These are phyloP conservation scores for Rhagonycha lutea DNA, from an alignment of 2,888 invertebrate genomes.

Conservation along the genomic window DNA sequence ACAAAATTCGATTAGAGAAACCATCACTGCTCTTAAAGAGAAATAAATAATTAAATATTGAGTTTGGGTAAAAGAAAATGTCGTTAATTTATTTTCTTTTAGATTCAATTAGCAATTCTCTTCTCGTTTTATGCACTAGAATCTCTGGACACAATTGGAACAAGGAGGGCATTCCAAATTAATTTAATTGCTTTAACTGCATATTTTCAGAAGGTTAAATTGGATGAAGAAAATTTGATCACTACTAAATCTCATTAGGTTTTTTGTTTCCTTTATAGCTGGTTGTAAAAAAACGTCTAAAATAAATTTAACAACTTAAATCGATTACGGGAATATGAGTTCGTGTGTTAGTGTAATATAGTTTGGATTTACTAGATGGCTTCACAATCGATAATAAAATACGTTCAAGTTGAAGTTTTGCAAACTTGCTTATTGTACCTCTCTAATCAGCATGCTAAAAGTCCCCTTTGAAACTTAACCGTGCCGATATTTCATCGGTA, in stretches of 20 bases:
- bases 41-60: slow-evolving; percentile 36
- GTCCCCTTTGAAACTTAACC: neutral
- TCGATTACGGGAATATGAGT: neutral
- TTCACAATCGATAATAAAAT: neutral
- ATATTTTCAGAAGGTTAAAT: neutral
- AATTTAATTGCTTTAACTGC: slow-evolving; percentile 23
- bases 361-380: neutral
- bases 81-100: slow-evolving; percentile 29
- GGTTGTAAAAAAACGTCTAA: neutral
- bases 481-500: neutral
- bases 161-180: slow-evolving; percentile 21
- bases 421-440: neutral
- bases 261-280: neutral
- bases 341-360: neutral
- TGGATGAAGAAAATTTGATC: neutral
- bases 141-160: slow-evolving; percentile 26
- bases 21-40: slow-evolving; percentile 33
- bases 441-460: neutral
- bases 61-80: slow-evolving; percentile 21
- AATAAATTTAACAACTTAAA: neutral
- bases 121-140: slow-evolving; percentile 17
- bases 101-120: slow-evolving; percentile 26
- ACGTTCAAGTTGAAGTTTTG: neutral
- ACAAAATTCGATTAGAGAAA: slow-evolving; percentile 39
- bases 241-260: neutral